Evolutionary conservation across 2,888 invertebrate genomes (phyloP), one percentile per base, ranked within the genome.

Genomic region (Ptilodon capucinus): DNA sequence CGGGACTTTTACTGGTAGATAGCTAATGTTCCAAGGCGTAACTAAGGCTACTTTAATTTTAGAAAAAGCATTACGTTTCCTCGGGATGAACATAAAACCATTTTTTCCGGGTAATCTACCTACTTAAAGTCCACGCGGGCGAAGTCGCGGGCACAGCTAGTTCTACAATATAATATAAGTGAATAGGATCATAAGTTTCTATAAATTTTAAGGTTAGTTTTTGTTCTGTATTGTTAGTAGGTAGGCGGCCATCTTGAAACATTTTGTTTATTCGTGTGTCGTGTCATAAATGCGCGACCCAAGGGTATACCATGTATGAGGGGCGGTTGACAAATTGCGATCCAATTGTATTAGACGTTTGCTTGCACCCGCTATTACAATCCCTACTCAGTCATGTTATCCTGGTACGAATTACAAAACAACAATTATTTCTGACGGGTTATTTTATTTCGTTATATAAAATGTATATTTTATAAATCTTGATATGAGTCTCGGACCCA

Each of bases 311-410:
- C n/a, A n/a, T 53, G 16, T 9, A 11, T 50, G 64, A 68, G 63
- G 71, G 67, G 60, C 52, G 54, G 48, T 63, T 86, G 85, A 86
- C 81, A 82, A 86, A 86, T 86, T 84, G 76, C 69, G 55, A 66
- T 72, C 71, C 76, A 79, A 86, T 85, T 58, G 64, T 49, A 59
- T 40, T 51, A 44, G 64, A 65, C 67, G 46, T 63, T 50, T 45
- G 36, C 42, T 42, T 54, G 39, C 39, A 44, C 62, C 60, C 50
- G 38, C 46, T 42, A n/a, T 46, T 44, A 19, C 51, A 23, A 40
- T 51, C 47, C 49, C 53, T 42, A 45, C 43, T 30, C 48, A 28
- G 45, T 47, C 23, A 42, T 56, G 50, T 35, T 48, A 41, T 46
- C 57, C 57, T 65, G 23, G 54, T 59, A 58, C 6, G 9, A 28